Base-by-base conservation (phyloP, 2,888 invertebrate species). In the Melanophora roralis region DNA sequence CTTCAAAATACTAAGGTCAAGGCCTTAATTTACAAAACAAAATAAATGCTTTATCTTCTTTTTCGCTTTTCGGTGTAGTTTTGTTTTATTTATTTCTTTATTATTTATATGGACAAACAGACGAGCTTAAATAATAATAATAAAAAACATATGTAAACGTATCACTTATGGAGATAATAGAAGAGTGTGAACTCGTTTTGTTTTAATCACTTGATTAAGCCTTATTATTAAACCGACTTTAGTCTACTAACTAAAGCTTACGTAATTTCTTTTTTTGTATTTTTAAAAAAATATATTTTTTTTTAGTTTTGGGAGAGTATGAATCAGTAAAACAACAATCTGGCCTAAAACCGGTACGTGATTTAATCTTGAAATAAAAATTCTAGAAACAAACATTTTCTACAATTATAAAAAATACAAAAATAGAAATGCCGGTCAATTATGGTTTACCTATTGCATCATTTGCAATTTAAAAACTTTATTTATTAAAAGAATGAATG, bases 1-100 rank as follows among this genome's bases (percentile, higher is more conserved):
- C 53, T 73, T 59, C 21, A 21, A 59, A 69, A 51, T 51, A 65
- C 53, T 78, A 76, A 78, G 81, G 81, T 78, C 81, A 81, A 81
- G 81, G 78, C 59, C 65, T 69, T n/a, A 55, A 40, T 60, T 67
- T 43, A n/a, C 38, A 40, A 59, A 16, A 27, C 6, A 40, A 59
- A 12, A 59, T 23, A 32, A 59, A 59, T 34, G 6, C 8, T 27
- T 51, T 3, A 6, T 45, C 4, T 21, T 45, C 11, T 45, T 19
- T 1, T 45, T 19, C 0, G 16, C 9, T 55, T 57, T 21, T 23
- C 59, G 21, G 9, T 49, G 53, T 21, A 55, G 11, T 45, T 19
- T 60, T 60, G 23, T 11, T 49, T 36, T 51, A 47, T 68, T 16
- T 45, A n/a, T n/a, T 34, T 69, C 11, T 5, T 23, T 27, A 47